Base-by-base conservation (phyloP, 2,113 vertebrate species). In the Cynoglossus semilaevis region DNA sequence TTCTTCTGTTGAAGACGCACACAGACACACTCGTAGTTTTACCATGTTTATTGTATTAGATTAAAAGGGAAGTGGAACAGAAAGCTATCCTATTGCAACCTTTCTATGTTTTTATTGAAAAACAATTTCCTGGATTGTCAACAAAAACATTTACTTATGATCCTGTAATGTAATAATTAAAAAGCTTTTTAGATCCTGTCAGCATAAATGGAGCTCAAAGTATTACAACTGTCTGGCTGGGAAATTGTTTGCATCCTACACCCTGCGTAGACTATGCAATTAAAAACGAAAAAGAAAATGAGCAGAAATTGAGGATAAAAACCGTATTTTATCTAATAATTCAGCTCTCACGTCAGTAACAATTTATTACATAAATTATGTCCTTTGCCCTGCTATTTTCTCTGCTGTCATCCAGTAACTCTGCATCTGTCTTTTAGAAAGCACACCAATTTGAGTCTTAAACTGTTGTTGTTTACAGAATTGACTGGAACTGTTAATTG, bases 21-120 rank as follows among this genome's bases (percentile, higher is more conserved):
- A 18, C 29, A 45, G 34, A 57, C 40, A 18, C 18, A 48, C 19
- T 44, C 4, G 19, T 18, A 52, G 8, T 65, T 67, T 49, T 54
- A 37, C 19, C 61, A 50, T 63, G 57, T 83, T 77, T 75, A 67
- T 76, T 73, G 62, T 63, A 63, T 49, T 61, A 74, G 46, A 53
- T 73, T 79, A 59, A 79, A 76, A 61, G 76, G 74, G 70, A 82
- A 77, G 54, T 67, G 59, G 19, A 40, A 51, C 51, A 71, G 47
- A 68, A 76, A 73, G 40, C 15, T 65, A 74, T 81, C 79, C 37
- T 9, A 14, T 49, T 45, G 67, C 51, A 51, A 22, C 38, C 43
- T 40, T 77, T 79, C 75, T 17, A 34, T 71, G 63, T 40, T 57
- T 73, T 77, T 42, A 54, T 38, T 58, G 36, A 48, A 65, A 38